phyloP scores from a whole-genome alignment of 30 jellyfish, hydroid and myxozoan genomes.

The Mastigias papua region DNA sequence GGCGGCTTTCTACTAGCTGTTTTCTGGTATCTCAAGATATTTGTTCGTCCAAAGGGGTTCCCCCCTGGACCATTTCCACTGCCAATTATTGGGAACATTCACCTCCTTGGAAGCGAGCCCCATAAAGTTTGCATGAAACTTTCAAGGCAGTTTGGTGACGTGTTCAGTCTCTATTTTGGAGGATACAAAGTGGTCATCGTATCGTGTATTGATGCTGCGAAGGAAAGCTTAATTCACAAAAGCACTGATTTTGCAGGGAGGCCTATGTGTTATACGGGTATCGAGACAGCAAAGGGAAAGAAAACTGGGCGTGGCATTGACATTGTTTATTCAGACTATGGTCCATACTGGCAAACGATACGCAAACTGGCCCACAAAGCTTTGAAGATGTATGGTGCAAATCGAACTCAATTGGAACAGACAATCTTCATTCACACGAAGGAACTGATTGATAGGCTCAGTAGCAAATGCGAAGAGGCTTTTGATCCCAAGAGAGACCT shows the following conservation, averaged over 20 bases:
- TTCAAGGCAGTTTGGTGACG: slow-evolving; percentile 59
- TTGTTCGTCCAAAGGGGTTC: slow-evolving; percentile 51
- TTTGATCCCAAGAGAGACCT: slow-evolving; percentile 69
- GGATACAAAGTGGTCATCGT: slow-evolving; percentile 53
- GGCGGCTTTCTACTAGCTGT: slow-evolving; percentile 11
- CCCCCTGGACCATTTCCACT: slow-evolving; percentile 76
- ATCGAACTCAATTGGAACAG: slow-evolving; percentile 44
- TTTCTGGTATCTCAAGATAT: slow-evolving; percentile 10
- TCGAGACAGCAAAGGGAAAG: slow-evolving; percentile 67
- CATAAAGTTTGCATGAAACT: slow-evolving; percentile 41
- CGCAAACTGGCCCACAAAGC: slow-evolving; percentile 77
- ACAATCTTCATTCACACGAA: slow-evolving; percentile 26
- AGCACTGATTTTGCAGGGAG: slow-evolving; percentile 76
- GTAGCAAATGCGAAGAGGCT: slow-evolving; percentile 7
- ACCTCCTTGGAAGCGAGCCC: slow-evolving; percentile 54
- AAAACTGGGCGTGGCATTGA: slow-evolving; percentile 65
- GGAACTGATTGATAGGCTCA: slow-evolving; percentile 41
- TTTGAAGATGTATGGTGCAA: slow-evolving; percentile 75
- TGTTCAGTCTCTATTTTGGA: slow-evolving; percentile 62
- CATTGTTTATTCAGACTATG: slow-evolving; percentile 74
- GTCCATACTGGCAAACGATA: slow-evolving; percentile 69
- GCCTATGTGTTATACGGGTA: slow-evolving; percentile 57
- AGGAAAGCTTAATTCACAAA: slow-evolving; percentile 50
- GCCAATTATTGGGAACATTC: slow-evolving; percentile 65
- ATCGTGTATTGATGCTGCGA: slow-evolving; percentile 54